These are phyloP conservation scores for Andricus curvator DNA, from an alignment of 2,888 invertebrate species.

Conservation along the genomic window DNA sequence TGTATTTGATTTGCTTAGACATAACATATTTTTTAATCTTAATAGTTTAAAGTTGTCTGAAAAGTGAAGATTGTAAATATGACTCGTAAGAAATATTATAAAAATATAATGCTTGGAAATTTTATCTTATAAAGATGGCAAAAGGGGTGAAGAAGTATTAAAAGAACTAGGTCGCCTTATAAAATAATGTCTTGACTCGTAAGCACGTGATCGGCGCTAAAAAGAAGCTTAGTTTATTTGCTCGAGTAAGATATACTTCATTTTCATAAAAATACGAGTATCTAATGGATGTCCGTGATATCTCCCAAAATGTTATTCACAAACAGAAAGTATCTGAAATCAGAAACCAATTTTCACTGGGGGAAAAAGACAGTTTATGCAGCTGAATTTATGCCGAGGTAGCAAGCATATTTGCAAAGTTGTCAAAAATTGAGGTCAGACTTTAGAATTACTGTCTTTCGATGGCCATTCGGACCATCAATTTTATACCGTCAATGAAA, in stretches of 20 bases:
- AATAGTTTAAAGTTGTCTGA: no score
- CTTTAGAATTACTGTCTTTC: constrained; percentile 7
- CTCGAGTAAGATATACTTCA: neutral
- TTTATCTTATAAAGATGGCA: neutral
- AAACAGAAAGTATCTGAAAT: neutral
- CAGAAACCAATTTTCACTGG: no score
- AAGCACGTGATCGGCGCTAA: neutral
- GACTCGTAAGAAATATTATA: neutral
- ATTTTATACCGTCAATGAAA: neutral
- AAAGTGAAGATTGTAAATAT: neutral
- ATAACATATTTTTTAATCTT: no score
- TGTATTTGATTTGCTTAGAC: no score
- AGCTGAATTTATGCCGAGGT: neutral
- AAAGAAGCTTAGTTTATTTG: neutral
- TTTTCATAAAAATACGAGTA: neutral
- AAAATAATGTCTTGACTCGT: neutral
- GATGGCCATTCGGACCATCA: neutral
- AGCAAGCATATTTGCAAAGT: neutral
- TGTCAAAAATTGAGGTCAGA: neutral
- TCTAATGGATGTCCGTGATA: neutral
- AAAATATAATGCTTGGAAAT: neutral
- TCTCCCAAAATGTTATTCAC: neutral
- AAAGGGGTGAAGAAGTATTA: neutral
- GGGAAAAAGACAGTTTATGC: neutral
- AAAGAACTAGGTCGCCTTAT: neutral